A percentile compares a stretch with the other conserved stretches of the same genome.
Evolutionary conservation across 2,113 vertebrate genomes (phyloP).

Genomic region (Semicossyphus pulcher): DNA sequence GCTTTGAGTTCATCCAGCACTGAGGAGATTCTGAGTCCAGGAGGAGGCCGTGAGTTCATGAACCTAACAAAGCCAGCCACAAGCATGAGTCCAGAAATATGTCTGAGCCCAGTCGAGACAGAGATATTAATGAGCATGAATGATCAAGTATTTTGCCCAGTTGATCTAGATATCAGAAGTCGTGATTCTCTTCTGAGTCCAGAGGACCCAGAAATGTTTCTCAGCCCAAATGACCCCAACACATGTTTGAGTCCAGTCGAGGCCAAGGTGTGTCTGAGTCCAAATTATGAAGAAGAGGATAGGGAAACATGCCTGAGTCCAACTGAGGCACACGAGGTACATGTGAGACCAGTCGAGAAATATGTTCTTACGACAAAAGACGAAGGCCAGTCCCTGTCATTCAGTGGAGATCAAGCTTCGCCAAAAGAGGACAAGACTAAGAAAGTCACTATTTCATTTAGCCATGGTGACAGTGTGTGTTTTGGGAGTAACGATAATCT

Average conservation of each 20-base stretch:
- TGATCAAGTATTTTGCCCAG: background rate
- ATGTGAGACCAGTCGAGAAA: slow-evolving; percentile 16
- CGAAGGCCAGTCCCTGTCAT: background rate
- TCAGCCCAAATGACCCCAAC: slow-evolving; percentile 11
- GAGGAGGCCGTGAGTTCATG: background rate
- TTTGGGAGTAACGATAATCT: background rate
- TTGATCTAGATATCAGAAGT: background rate
- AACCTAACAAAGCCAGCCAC: background rate
- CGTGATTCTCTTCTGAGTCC: background rate
- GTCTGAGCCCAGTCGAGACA: slow-evolving; percentile 6
- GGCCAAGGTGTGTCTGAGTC: background rate
- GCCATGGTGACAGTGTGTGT: background rate
- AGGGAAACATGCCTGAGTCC: slow-evolving; percentile 17
- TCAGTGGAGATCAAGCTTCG: background rate
- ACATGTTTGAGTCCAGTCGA: slow-evolving; percentile 1
- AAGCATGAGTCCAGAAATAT: background rate
- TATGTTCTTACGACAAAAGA: slow-evolving; percentile 30
- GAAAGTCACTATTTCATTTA: background rate
- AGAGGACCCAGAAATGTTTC: background rate
- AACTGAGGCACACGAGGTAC: slow-evolving; percentile 20
- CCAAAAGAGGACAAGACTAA: background rate
- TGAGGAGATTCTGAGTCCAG: slow-evolving; percentile 11
- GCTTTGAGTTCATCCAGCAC: background rate
- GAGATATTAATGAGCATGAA: background rate
- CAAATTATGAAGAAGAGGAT: slow-evolving; percentile 18